Conservation (phyloP, 2,113 vertebrate species). For the Microcebus murinus region DNA sequence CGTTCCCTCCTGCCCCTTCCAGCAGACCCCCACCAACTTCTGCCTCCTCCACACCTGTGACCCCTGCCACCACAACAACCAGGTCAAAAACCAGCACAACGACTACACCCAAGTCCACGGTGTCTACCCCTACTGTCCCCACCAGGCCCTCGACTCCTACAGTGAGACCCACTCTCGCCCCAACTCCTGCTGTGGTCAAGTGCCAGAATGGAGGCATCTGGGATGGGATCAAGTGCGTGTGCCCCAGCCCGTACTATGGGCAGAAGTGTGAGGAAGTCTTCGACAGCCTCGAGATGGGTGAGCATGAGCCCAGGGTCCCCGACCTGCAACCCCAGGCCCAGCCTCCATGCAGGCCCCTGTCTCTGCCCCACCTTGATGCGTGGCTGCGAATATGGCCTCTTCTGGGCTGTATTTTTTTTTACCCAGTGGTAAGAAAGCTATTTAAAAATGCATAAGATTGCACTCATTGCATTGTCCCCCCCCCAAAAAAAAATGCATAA, state of each 20-base stretch:
- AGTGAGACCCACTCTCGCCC: accelerated
- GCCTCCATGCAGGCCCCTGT: neutral
- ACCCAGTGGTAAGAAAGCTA: neutral
- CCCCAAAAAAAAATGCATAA: neutral
- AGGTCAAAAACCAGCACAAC: neutral
- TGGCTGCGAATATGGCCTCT: neutral
- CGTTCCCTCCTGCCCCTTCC: neutral
- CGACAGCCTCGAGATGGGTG: neutral
- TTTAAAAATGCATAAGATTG: neutral
- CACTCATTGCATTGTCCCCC: too few relatives aligned
- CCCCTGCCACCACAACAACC: neutral
- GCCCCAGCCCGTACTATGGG: neutral
- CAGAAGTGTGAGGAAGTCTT: accelerated
- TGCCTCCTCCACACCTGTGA: neutral
- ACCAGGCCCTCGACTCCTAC: neutral
- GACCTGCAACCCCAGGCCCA: accelerated
- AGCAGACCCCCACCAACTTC: neutral
- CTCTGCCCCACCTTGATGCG: neutral
- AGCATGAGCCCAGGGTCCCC: neutral
- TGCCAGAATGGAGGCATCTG: neutral
- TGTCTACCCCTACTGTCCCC: neutral
- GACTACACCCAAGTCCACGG: neutral
- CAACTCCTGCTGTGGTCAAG: neutral
- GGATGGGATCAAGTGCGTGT: slow-evolving; percentile 42
- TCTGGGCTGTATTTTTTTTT: neutral